Evolutionary conservation across 2,888 invertebrate genomes (phyloP).

Genomic region (Eupithecia vulgata): DNA sequence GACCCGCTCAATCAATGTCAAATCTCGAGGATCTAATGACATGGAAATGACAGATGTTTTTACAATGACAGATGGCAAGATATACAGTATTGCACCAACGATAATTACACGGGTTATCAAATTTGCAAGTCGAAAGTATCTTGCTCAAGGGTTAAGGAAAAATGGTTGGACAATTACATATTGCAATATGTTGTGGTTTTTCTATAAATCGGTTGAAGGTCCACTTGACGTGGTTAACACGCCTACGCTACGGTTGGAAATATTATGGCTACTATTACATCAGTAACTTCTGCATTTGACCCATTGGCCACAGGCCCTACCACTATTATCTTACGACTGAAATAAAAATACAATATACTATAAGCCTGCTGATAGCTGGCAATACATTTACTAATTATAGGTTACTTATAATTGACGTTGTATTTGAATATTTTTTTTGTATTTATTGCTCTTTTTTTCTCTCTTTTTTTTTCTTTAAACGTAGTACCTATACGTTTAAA

Average conservation of each 20-base stretch:
- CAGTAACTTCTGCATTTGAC: constrained; percentile 1
- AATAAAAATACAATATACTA: neutral
- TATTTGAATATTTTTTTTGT: too few relatives aligned
- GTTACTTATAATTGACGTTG: too few relatives aligned
- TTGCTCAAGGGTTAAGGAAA: constrained; percentile 14
- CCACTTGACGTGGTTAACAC: constrained; percentile 1
- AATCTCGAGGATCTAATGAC: constrained; percentile 12
- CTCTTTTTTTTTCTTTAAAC: too few relatives aligned
- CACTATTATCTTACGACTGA: neutral
- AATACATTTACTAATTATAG: too few relatives aligned
- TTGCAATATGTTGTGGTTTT: constrained; percentile 20
- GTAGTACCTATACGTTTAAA: too few relatives aligned
- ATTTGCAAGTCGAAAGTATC: constrained; percentile 19
- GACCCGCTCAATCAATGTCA: constrained; percentile 32
- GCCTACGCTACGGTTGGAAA: neutral
- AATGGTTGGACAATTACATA: constrained; percentile 15
- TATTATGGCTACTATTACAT: neutral
- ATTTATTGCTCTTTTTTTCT: too few relatives aligned
- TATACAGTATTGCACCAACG: constrained; percentile 5
- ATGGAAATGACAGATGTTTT: constrained; percentile 24
- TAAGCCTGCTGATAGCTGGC: too few relatives aligned
- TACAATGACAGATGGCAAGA: constrained; percentile 12
- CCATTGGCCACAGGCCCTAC: neutral
- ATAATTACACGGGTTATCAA: constrained; percentile 12
- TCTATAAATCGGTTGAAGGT: constrained; percentile 16